Base-by-base conservation (phyloP, 30 jellyfish, hydroid and myxozoan species). In the Chrysaora quinquecirrha region DNA sequence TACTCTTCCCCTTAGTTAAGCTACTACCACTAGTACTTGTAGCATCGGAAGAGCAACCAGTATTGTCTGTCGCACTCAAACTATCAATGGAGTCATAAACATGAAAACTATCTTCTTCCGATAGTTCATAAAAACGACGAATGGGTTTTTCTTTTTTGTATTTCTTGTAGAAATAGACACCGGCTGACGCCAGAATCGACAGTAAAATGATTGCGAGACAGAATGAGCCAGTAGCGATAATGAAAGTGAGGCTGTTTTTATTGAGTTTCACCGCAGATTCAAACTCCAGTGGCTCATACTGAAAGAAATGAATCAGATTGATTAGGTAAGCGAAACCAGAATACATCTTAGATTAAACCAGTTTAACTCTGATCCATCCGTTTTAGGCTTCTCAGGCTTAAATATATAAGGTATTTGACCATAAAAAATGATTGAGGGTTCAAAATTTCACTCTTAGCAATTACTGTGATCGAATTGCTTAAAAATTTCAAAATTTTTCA, bases 181-280 rank as follows among this genome's bases (percentile, higher is more conserved):
- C 68, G 19, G 68, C 9, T 19, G 29, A 16, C 6, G 68, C 24
- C 27, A 52, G 12, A 7, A 52, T 20, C 19, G 68, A 52, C 24
- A 52, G 68, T 4, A 52, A 25, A 3, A 52, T 52, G 68, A 52
- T 52, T 4, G 68, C 68, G 68, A 70, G 67, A 35, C 82, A 70
- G 14, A 22, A 3, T 43, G 82, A 70, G 20, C 62, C 69, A 19
- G 82, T 70, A 4, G 82, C 56, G 2, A 70, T 70, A 0, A 70
- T 70, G 29, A 33, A 48, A 16, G 56, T 70, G 50, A 70, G 28
- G 47, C 67, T 70, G 50, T 48, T 34, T 27, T 32, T 70, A 47
- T 38, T 70, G n/a, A 70, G 67, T 48, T 70, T 43, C 68, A 52
- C 29, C 6, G 68, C 24, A 3, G 68, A 19, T 19, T 52, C 19